Evolutionary conservation across 2,888 invertebrate genomes (phyloP).

Genomic region (Flabesymbios commensalis): DNA sequence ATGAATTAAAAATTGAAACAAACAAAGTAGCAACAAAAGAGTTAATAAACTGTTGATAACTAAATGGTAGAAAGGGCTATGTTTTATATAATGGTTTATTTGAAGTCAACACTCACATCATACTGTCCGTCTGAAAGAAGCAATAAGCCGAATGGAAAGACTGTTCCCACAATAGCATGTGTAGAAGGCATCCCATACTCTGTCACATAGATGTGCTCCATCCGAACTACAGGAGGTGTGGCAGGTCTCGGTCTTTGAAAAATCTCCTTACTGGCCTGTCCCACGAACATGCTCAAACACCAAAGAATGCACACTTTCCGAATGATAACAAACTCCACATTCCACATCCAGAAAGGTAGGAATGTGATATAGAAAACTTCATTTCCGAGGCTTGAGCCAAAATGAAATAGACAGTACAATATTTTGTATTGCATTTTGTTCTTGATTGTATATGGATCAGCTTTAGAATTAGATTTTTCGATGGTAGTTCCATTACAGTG

Average conservation of each 20-base stretch:
- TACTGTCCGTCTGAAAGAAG: conserved; percentile 81
- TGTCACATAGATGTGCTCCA: conserved; percentile 85
- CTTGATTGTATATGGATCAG: no score
- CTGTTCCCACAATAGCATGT: conserved; percentile 88
- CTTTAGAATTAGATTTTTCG: no score
- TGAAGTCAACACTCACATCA: conserved; percentile 61
- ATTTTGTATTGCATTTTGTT: conserved; percentile 52
- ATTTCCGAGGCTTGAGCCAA: conserved; percentile 86
- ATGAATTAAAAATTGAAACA: not conserved
- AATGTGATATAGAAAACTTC: conserved; percentile 89
- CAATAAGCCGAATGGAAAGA: conserved; percentile 83
- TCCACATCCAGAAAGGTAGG: conserved; percentile 94
- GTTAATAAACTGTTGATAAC: not conserved
- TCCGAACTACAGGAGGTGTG: conserved; percentile 77
- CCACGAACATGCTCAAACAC: conserved; percentile 57
- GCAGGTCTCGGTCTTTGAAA: conserved; percentile 78
- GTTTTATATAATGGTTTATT: not conserved
- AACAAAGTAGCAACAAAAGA: not conserved
- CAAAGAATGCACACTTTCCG: conserved; percentile 69
- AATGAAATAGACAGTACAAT: conserved; percentile 82
- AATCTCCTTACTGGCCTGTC: conserved; percentile 84
- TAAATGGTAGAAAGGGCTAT: not conserved
- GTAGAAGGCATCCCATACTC: conserved; percentile 97
- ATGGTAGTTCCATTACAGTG: no score
- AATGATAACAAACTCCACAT: conserved; percentile 84